phyloP scores from a whole-genome alignment of 2,888 invertebrate genomes.

The Stegana nigrithorax region DNA sequence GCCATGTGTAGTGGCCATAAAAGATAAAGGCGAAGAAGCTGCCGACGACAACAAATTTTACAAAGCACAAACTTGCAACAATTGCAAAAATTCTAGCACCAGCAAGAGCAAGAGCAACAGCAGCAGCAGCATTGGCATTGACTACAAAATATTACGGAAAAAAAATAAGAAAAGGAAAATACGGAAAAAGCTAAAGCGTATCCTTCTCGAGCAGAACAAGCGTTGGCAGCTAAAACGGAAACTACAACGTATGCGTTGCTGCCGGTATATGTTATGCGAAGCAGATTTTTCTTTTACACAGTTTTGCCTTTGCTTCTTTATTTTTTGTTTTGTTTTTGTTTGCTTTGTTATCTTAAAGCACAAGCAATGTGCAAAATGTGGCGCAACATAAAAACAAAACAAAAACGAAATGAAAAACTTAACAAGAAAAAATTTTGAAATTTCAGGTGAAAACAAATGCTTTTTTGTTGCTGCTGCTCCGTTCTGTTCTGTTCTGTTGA shows the following conservation, averaged over 20 bases:
- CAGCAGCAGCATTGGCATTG: constrained; percentile 21
- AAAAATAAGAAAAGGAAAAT: constrained; percentile 41
- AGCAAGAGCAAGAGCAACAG: constrained; percentile 3
- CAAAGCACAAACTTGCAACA: constrained; percentile 50
- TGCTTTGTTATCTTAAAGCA: too few species aligned
- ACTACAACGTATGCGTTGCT: constrained; percentile 26
- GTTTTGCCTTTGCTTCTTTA: too few species aligned
- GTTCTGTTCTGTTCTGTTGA: too few species aligned
- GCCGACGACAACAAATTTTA: constrained; percentile 52
- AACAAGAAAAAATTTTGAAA: not conserved
- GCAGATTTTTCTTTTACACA: not conserved
- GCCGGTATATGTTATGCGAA: constrained; percentile 1
- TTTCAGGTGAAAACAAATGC: too few species aligned
- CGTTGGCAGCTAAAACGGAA: constrained; percentile 40
- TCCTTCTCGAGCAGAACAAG: constrained; percentile 40
- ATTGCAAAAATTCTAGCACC: constrained; percentile 38
- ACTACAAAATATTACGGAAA: constrained; percentile 16
- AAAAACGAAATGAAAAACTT: not conserved
- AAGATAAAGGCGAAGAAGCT: constrained; percentile 47
- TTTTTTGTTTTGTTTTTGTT: not conserved
- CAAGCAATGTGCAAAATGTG: constrained; percentile 1
- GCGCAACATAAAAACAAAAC: not conserved
- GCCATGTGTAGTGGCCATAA: constrained; percentile 47
- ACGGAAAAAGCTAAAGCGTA: constrained; percentile 32
- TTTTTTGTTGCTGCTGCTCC: too few species aligned